Conservation (phyloP, 2,113 vertebrate species). For the Gopherus evgoodei region DNA sequence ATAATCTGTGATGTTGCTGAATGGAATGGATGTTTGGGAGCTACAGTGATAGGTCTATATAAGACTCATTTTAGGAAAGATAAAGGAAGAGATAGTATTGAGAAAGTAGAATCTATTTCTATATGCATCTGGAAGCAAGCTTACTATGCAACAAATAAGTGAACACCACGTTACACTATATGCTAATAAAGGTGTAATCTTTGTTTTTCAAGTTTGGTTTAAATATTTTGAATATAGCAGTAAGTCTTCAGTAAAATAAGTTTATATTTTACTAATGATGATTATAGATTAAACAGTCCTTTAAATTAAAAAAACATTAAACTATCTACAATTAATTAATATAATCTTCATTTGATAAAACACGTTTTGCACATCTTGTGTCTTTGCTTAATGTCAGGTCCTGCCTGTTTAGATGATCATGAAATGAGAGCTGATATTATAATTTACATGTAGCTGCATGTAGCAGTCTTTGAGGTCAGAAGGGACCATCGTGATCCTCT, state of each 20-base stretch:
- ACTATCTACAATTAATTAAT: neutral
- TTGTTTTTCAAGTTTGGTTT: neutral
- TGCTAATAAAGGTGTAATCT: neutral
- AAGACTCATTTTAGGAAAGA: neutral
- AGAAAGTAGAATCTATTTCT: neutral
- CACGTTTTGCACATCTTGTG: neutral
- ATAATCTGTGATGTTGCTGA: neutral
- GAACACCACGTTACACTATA: rapidly evolving
- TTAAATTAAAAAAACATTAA: neutral
- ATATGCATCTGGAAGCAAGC: neutral
- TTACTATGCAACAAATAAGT: neutral
- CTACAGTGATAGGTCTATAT: neutral
- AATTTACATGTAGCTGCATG: too few species aligned
- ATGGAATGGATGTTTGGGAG: neutral
- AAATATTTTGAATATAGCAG: neutral
- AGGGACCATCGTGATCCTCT: too few species aligned
- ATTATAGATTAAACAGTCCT: neutral
- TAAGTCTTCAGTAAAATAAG: neutral
- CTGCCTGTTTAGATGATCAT: neutral
- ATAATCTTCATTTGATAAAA: neutral
- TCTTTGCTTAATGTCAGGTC: neutral
- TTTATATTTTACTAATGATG: neutral
- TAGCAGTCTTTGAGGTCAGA: too few species aligned
- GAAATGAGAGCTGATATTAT: neutral
- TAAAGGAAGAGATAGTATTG: neutral